These are phyloP conservation scores for Julus scanicus DNA, from an alignment of 2,888 invertebrate species.

Conservation along the genomic window DNA sequence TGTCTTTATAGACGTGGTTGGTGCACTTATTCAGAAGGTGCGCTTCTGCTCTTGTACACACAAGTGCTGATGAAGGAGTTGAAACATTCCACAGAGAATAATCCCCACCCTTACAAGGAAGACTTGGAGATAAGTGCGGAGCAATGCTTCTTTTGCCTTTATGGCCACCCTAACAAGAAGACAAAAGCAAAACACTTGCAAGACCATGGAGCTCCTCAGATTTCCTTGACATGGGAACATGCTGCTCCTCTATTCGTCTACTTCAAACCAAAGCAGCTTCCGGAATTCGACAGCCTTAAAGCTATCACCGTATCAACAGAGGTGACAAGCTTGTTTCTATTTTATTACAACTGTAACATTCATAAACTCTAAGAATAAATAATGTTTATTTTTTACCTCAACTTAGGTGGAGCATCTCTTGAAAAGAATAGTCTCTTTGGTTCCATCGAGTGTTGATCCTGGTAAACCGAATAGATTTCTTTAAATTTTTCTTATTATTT, in stretches of 20 bases:
- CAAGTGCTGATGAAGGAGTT: constrained; percentile 71
- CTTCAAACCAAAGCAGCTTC: constrained; percentile 81
- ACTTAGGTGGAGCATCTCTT: constrained; percentile 64
- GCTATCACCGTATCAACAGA: constrained; percentile 83
- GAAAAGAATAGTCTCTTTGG: constrained; percentile 63
- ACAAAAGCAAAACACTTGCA: constrained; percentile 75
- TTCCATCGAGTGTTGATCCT: constrained; percentile 62
- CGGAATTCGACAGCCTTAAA: constrained; percentile 81
- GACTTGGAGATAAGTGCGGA: constrained; percentile 83
- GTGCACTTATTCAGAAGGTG: constrained; percentile 82
- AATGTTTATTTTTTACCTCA: constrained; percentile 49
- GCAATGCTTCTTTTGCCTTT: constrained; percentile 87
- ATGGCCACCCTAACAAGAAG: constrained; percentile 81
- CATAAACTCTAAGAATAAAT: not conserved
- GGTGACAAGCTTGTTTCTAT: constrained; percentile 66
- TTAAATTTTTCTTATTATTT: not conserved
- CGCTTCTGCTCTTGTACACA: constrained; percentile 81
- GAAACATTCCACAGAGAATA: constrained; percentile 59
- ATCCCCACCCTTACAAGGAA: constrained; percentile 62
- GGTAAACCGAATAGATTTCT: constrained; percentile 34
- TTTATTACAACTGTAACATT: not conserved
- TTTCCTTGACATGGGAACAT: constrained; percentile 66
- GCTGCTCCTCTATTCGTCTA: constrained; percentile 73
- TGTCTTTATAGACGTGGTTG: constrained; percentile 72
- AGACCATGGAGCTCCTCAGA: constrained; percentile 77